A percentile compares a stretch with the other conserved stretches of the same genome.
Evolutionary conservation across 2,888 invertebrate species (phyloP).

Genomic region (Ormyrus thymus): DNA sequence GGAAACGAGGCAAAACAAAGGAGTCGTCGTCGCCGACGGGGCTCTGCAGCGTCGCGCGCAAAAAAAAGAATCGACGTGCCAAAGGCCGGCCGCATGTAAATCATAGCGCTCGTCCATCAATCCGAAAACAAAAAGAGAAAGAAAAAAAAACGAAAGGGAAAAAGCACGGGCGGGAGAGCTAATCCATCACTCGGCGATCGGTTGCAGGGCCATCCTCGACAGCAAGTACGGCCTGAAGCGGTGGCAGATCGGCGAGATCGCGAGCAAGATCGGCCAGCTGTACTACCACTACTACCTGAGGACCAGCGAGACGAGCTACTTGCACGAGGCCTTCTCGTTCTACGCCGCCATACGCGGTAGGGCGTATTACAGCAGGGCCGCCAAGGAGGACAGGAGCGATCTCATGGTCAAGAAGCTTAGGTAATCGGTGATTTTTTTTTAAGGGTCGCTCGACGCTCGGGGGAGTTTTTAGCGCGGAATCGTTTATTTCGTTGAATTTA

Average conservation of each 20-base stretch:
- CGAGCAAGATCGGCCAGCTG: constrained; percentile 98
- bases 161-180: background rate
- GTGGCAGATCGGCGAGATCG: constrained; percentile 99
- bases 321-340: constrained; percentile 97
- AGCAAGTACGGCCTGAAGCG: constrained; percentile 95
- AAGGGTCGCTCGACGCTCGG: background rate
- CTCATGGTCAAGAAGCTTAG: constrained; percentile 95
- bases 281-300: constrained; percentile 98
- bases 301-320: constrained; percentile 96
- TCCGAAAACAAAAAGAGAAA: background rate
- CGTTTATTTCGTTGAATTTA: too few relatives aligned
- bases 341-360: constrained; percentile 96
- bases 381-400: constrained; percentile 95
- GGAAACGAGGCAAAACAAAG: too few relatives aligned
- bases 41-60: too few relatives aligned
- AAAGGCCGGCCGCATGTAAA: too few relatives aligned
- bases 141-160: background rate
- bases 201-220: constrained; percentile 85
- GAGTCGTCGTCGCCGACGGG: too few relatives aligned
- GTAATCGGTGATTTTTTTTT: constrained; percentile 70
- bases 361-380: constrained; percentile 94
- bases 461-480: too few relatives aligned
- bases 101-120: too few relatives aligned
- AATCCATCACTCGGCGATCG: background rate
- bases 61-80: too few relatives aligned